Base-by-base conservation (phyloP, 2,113 vertebrate genomes). In the Misgurnus mizolepis region DNA sequence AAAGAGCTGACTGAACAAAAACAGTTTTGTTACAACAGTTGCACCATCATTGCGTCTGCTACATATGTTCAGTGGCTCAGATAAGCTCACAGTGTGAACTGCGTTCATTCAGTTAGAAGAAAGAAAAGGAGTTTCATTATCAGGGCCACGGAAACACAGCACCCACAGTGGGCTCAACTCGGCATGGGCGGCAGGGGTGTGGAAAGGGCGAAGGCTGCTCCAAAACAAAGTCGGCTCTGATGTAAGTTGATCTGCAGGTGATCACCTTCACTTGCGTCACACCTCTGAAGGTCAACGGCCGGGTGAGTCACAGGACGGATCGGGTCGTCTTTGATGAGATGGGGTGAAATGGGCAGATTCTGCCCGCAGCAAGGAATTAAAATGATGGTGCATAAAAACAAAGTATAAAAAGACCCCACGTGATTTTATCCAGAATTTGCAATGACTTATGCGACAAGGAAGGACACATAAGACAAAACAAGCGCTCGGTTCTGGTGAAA, bases 371-470 rank as follows among this genome's bases (percentile, higher is more conserved):
- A 22, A 60, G 39, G 18, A 64, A 64, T 74, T 68, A 58, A 78
- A 27, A 78, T 78, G 45, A 84, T 8, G 39, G 14, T n/a, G 68
- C 70, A 75, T 55, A 68, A 61, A 17, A 61, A 50, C 66, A 70
- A 22, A 18, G 18, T 53, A 65, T 55, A 66, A 80, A 67, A 75
- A 69, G 58, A 45, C 34, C 43, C 10, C 53, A 39, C 15, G 56
- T 78, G 61, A 65, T 75, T 27, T 75, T 62, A 78, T 39, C 67
- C 64, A n/a, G n/a, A 55, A 60, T 40, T 74, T 10, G 6, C 55
- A 27, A 79, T 82, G 76, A 84, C 56, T 66, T 69, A 84, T 79
- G 40, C 49, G 45, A 53, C 58, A 83, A 47, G 74, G 67, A 66
- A 75, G 43, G 18, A 34, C 43, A 7, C 58, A 62, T 62, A 39